phyloP scores from a whole-genome alignment of 1,140 invertebrate species.

The Mylabris phalerata region DNA sequence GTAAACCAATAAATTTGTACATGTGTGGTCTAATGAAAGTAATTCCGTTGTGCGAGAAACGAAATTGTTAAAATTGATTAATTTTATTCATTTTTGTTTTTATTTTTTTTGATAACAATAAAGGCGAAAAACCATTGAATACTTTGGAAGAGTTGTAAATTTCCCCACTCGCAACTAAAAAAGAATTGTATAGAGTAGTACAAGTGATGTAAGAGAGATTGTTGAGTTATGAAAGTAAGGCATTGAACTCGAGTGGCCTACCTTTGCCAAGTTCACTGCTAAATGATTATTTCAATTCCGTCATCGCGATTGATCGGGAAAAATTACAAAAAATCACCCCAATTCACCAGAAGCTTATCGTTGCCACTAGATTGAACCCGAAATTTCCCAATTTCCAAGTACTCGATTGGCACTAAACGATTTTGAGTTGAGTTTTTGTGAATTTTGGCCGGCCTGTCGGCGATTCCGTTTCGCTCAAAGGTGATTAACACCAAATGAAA shows the following conservation, averaged over 20 bases:
- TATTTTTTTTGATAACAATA: background rate
- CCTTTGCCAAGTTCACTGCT: constrained; percentile 36
- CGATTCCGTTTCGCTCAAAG: too few species aligned
- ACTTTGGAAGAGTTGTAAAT: constrained; percentile 6
- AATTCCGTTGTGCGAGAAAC: background rate
- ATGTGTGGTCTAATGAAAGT: too few species aligned
- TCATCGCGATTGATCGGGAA: too few species aligned
- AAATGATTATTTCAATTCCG: constrained; percentile 11
- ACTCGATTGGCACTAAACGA: too few species aligned
- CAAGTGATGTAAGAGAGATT: constrained; percentile 39
- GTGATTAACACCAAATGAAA: too few species aligned
- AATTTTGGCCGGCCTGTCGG: too few species aligned
- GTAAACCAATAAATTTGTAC: too few species aligned
- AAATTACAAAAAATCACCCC: too few species aligned
- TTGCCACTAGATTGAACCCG: too few species aligned
- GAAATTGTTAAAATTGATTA: background rate
- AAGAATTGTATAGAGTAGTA: constrained; percentile 25
- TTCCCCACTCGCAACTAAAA: constrained; percentile 9
- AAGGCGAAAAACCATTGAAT: background rate
- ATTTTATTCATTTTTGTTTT: background rate
- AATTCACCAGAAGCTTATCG: too few species aligned
- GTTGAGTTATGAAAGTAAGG: constrained; percentile 38
- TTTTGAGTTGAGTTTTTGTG: too few species aligned
- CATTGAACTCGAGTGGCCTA: constrained; percentile 38
- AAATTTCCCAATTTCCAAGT: too few species aligned